A percentile compares a stretch with the other conserved stretches of the same genome.
These are phyloP conservation scores for Blera fallax DNA, from an alignment of 2,888 invertebrate genomes.

Conservation along the genomic window DNA sequence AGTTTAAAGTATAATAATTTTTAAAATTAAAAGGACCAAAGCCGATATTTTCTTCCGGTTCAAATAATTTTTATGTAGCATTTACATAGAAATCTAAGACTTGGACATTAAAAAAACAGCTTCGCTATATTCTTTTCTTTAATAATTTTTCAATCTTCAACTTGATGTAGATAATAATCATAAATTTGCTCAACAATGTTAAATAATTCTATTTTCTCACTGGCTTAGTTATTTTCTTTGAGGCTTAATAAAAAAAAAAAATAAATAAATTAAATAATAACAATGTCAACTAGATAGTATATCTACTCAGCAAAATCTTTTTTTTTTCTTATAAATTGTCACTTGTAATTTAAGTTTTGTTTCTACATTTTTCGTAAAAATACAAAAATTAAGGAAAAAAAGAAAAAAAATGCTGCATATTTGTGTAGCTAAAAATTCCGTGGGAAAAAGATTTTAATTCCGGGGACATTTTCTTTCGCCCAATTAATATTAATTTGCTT, in stretches of 20 bases:
- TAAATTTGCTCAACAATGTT: neutral
- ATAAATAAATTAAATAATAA: slow-evolving; percentile 32
- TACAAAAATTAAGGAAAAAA: neutral
- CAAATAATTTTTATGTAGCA: too few relatives aligned
- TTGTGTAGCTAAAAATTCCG: neutral
- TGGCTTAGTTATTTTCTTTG: slow-evolving; percentile 11
- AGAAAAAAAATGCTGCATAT: neutral
- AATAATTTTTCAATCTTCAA: neutral
- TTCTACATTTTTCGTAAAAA: neutral
- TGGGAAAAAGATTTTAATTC: neutral
- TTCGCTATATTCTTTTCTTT: neutral
- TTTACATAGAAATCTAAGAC: too few relatives aligned
- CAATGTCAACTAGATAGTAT: slow-evolving; percentile 13
- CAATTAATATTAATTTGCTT: slow-evolving; percentile 45
- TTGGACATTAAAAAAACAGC: too few relatives aligned
- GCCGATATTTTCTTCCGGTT: too few relatives aligned
- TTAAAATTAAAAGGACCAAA: too few relatives aligned
- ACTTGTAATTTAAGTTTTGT: neutral
- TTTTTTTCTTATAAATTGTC: neutral
- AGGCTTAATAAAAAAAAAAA: slow-evolving; percentile 5
- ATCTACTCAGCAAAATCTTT: neutral
- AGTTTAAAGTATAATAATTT: too few relatives aligned
- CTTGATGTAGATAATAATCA: neutral
- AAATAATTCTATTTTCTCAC: neutral
- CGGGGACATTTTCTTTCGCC: slow-evolving; percentile 15